Evolutionary conservation across 2,888 invertebrate species (phyloP).

Genomic region (Epirrita christyi): DNA sequence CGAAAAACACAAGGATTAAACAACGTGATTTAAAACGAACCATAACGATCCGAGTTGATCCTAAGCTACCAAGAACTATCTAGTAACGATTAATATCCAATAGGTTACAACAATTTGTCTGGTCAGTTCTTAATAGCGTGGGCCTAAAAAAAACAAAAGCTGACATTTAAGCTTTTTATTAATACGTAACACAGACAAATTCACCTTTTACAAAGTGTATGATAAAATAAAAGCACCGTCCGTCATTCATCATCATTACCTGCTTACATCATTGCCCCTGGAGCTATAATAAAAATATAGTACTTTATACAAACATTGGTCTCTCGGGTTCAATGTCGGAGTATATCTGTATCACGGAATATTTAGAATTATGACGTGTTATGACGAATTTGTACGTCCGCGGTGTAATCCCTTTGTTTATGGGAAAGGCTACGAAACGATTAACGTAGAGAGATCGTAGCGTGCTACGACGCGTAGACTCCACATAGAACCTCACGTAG

Average conservation of each 20-base stretch:
- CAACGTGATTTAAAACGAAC: too few relatives aligned
- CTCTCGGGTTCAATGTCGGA: conserved; percentile 36
- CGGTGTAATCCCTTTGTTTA: conserved; percentile 22
- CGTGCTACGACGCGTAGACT: conserved; percentile 26
- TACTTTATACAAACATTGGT: conserved; percentile 3
- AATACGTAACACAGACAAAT: background rate
- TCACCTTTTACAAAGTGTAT: background rate
- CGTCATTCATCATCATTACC: conserved; percentile 12
- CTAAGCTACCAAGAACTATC: too few relatives aligned
- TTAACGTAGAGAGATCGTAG: conserved; percentile 21
- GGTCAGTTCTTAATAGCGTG: too few relatives aligned
- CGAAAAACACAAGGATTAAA: too few relatives aligned
- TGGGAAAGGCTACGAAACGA: conserved; percentile 24
- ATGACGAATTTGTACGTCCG: conserved; percentile 17
- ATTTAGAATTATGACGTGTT: conserved; percentile 33
- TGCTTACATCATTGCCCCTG: conserved; percentile 2
- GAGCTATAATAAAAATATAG: conserved; percentile 11
- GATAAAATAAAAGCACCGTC: conserved; percentile 4
- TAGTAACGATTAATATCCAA: too few relatives aligned
- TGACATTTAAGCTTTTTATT: too few relatives aligned
- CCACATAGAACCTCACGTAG: conserved; percentile 31
- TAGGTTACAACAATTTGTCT: too few relatives aligned
- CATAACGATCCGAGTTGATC: too few relatives aligned
- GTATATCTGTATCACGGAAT: conserved; percentile 24
- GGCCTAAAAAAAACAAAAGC: too few relatives aligned